Evolutionary conservation across 2,797 vertebrate species (phyloP).

Genomic region (Schizopygopsis malacanthus): DNA sequence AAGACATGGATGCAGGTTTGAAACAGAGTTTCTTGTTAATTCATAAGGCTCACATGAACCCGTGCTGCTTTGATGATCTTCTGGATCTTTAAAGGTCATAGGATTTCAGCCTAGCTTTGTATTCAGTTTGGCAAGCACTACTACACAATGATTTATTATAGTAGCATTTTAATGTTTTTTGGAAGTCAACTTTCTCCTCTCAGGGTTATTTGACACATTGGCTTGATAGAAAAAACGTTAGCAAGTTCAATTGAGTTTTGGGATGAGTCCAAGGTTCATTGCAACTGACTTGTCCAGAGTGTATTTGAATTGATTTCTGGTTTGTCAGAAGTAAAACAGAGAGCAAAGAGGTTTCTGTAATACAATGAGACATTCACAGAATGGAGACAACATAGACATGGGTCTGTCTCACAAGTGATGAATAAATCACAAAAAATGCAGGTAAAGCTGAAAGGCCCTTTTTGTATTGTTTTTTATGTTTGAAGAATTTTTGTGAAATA

Average conservation of each 20-base stretch:
- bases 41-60: neutral
- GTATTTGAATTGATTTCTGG: slow-evolving; percentile 2
- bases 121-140: neutral
- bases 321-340: neutral
- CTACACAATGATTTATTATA: neutral
- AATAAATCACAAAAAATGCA: neutral
- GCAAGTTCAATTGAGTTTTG: neutral
- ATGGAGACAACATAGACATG: neutral
- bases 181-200: neutral
- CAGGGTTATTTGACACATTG: neutral
- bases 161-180: neutral
- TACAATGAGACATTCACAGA: neutral
- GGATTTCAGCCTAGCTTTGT: neutral
- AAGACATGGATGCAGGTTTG: neutral
- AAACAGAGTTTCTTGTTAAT: neutral
- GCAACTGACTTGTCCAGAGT: neutral
- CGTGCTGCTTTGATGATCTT: neutral
- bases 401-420: neutral
- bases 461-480: neutral
- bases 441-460: too few species aligned
- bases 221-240: neutral
- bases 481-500: neutral
- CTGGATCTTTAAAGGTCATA: neutral
- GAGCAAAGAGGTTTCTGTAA: slow-evolving; percentile 19
- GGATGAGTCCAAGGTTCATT: neutral